These are phyloP conservation scores for Apus apus DNA, from an alignment of 2,113 vertebrate genomes.

Conservation along the genomic window DNA sequence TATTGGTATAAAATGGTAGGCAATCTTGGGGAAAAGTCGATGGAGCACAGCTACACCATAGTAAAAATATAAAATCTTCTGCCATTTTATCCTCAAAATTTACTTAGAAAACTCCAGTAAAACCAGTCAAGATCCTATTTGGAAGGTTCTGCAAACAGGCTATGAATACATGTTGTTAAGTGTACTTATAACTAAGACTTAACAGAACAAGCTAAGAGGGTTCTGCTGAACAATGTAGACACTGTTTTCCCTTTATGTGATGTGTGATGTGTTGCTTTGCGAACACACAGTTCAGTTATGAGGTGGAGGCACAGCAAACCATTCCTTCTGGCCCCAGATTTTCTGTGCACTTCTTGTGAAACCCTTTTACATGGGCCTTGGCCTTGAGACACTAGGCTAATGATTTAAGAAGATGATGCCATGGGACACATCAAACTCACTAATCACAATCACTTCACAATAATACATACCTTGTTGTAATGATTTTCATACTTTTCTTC, in stretches of 20 bases:
- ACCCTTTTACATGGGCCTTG: background rate
- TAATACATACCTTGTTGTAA: background rate
- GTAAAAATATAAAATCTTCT: background rate
- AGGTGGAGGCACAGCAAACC: background rate
- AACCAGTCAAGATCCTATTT: background rate
- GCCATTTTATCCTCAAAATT: background rate
- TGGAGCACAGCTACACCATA: rapidly evolving
- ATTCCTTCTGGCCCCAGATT: background rate
- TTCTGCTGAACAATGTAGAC: background rate
- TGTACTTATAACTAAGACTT: background rate
- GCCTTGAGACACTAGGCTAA: background rate
- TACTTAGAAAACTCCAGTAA: background rate
- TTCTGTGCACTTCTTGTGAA: background rate
- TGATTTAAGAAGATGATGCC: background rate
- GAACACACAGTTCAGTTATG: background rate
- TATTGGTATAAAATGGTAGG: background rate
- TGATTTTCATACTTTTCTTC: background rate
- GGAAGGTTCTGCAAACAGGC: background rate
- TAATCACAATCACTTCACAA: background rate
- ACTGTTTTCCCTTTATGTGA: background rate
- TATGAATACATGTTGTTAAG: background rate
- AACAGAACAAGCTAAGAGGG: background rate
- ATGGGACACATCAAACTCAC: background rate
- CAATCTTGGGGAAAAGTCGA: background rate
- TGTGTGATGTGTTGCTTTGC: background rate